A percentile compares a stretch with the other conserved stretches of the same genome.
Conservation (phyloP, 2,113 vertebrate genomes). For the Pandion haliaetus region DNA sequence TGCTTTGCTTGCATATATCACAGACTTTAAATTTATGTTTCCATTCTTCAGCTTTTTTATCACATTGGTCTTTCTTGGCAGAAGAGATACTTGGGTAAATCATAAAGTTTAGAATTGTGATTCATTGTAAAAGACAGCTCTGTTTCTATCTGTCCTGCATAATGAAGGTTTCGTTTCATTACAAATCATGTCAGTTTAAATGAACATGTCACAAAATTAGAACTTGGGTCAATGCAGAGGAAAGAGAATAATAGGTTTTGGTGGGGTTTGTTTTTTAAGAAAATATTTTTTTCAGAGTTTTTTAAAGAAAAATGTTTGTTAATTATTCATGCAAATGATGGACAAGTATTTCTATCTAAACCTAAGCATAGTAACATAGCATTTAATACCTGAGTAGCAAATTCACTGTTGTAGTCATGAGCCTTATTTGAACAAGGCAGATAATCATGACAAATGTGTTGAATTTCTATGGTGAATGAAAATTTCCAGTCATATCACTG, state of each 20-base stretch:
- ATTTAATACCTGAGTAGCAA: background rate
- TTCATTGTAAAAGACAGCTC: constrained; percentile 20
- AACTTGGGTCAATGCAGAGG: background rate
- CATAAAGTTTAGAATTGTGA: background rate
- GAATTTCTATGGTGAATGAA: background rate
- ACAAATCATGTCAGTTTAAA: background rate
- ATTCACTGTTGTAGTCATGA: background rate
- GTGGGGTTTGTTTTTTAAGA: background rate
- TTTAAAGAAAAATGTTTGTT: background rate
- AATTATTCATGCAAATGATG: background rate
- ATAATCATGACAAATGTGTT: background rate
- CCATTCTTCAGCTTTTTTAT: background rate
- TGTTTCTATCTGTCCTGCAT: constrained; percentile 10
- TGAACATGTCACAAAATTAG: background rate
- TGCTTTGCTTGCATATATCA: background rate
- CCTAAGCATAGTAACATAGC: background rate
- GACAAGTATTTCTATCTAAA: background rate
- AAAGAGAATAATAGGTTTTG: background rate
- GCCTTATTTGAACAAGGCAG: background rate
- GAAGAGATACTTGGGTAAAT: background rate
- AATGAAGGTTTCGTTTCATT: constrained; percentile 12
- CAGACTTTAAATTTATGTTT: background rate
- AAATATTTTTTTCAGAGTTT: background rate
- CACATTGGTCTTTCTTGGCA: background rate
- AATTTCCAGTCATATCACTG: background rate